Conservation (phyloP, 2,797 vertebrate genomes). For the Sus cebifrons region DNA sequence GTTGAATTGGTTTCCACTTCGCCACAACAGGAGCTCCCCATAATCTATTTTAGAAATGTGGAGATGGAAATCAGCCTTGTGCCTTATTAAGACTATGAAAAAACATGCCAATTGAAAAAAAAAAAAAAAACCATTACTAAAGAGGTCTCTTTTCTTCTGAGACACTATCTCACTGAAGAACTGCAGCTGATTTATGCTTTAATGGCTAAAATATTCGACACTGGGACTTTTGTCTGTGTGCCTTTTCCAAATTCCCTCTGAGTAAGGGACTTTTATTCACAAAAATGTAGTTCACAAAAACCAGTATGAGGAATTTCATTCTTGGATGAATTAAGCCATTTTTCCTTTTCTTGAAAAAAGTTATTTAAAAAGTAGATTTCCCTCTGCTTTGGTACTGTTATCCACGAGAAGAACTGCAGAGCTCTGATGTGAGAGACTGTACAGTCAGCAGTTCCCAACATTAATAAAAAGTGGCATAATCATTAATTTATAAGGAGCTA, state of each 20-base stretch:
- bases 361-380: slow-evolving; percentile 68
- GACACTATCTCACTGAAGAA: slow-evolving; percentile 85
- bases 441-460: slow-evolving; percentile 46
- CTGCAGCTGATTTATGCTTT: slow-evolving; percentile 86
- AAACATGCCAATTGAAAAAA: slow-evolving; percentile 69
- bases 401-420: slow-evolving; percentile 62
- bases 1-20: too few relatives aligned
- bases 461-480: slow-evolving; percentile 36
- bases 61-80: slow-evolving; percentile 57
- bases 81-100: slow-evolving; percentile 59
- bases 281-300: slow-evolving; percentile 84
- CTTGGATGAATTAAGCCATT: slow-evolving; percentile 86
- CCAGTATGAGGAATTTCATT: slow-evolving; percentile 83
- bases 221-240: slow-evolving; percentile 85
- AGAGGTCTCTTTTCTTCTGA: slow-evolving; percentile 84
- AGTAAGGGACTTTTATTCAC: slow-evolving; percentile 86
- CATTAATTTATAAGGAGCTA: slow-evolving; percentile 47
- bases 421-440: slow-evolving; percentile 41
- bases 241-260: slow-evolving; percentile 82
- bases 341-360: slow-evolving; percentile 77
- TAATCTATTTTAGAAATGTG: slow-evolving; percentile 64
- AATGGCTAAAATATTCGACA: slow-evolving; percentile 89
- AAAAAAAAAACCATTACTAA: slow-evolving; percentile 45
- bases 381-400: slow-evolving; percentile 28
- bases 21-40: not conserved